These are phyloP conservation scores for Nephrotoma flavescens DNA, from an alignment of 2,888 invertebrate species.

Conservation along the genomic window DNA sequence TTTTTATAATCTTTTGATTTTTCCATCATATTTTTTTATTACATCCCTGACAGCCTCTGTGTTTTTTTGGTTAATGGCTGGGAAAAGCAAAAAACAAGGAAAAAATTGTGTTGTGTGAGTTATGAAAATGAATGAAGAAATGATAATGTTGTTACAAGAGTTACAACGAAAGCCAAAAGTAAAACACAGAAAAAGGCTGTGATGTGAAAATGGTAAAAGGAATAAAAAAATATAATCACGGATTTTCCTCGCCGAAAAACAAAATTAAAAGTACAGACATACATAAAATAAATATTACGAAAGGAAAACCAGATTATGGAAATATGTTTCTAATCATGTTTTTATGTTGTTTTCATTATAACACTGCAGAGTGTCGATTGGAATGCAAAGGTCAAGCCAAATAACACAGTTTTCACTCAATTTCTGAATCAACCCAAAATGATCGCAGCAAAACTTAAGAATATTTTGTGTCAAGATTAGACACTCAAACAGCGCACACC, in stretches of 20 bases:
- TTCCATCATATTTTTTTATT: background rate
- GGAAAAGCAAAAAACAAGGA: background rate
- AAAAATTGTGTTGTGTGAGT: background rate
- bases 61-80: background rate
- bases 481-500: no score
- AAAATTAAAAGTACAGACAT: background rate
- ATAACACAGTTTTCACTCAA: no score
- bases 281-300: background rate
- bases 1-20: background rate
- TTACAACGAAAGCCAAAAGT: background rate
- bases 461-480: no score
- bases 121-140: background rate
- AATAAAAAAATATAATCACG: background rate
- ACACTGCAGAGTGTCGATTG: no score
- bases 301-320: background rate
- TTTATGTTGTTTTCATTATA: background rate
- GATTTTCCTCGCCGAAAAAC: background rate
- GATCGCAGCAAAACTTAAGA: no score
- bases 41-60: background rate
- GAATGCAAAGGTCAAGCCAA: no score
- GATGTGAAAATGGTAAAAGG: background rate
- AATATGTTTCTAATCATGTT: background rate
- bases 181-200: background rate
- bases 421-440: no score
- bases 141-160: background rate